These are phyloP conservation scores for Anneissia japonica DNA, from an alignment of 35 echinoderm and acorn worm species.

Conservation along the genomic window DNA sequence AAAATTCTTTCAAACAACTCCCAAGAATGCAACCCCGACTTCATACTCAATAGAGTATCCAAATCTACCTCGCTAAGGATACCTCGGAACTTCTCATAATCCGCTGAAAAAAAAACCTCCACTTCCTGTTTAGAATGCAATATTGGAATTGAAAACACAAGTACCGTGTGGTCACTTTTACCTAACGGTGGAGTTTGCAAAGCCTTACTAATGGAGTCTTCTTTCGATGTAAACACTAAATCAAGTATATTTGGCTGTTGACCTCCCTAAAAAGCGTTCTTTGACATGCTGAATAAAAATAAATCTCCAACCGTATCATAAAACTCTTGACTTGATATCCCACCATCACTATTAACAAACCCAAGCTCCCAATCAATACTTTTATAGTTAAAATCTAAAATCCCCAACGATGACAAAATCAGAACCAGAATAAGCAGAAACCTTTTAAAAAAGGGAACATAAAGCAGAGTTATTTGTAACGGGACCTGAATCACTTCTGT, in stretches of 20 bases:
- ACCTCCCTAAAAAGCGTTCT: slow-evolving; percentile 10
- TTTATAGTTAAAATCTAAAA: slow-evolving; percentile 38
- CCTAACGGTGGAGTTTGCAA: slow-evolving; percentile 2
- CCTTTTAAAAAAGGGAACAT: too few species aligned
- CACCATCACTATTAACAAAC: background rate
- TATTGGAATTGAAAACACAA: slow-evolving; percentile 23
- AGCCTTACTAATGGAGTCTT: background rate
- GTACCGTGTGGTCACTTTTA: slow-evolving; percentile 44
- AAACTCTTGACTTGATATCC: background rate
- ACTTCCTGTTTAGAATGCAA: too few species aligned
- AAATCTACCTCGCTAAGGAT: too few species aligned
- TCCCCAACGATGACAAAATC: slow-evolving; percentile 30
- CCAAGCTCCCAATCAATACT: slow-evolving; percentile 16
- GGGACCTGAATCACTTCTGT: background rate
- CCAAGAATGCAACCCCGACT: too few species aligned
- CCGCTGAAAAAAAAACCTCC: too few species aligned
- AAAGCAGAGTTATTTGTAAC: too few species aligned
- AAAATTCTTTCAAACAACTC: too few species aligned
- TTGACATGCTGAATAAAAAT: background rate
- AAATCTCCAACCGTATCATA: background rate
- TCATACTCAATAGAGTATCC: too few species aligned
- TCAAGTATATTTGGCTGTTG: slow-evolving; percentile 17
- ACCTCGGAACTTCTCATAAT: too few species aligned
- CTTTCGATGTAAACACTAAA: slow-evolving; percentile 26
- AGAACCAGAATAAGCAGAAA: too few species aligned